Conservation (phyloP, 2,113 vertebrate species). For the Oceanodroma tethys region DNA sequence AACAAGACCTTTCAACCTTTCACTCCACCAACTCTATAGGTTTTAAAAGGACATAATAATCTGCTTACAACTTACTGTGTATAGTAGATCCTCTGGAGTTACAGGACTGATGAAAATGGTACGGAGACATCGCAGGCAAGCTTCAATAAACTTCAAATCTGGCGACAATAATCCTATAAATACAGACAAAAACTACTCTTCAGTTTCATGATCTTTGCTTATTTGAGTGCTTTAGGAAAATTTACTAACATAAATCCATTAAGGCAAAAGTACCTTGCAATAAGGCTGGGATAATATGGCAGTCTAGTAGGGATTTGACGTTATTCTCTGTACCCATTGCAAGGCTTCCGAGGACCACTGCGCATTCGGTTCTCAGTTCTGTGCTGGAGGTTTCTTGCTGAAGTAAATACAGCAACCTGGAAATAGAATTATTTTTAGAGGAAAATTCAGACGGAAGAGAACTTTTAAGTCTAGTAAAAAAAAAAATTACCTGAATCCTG, state of each 20-base stretch:
- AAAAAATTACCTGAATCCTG: neutral
- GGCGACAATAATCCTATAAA: constrained; percentile 86
- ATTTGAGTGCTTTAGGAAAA: neutral
- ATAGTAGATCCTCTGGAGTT: constrained; percentile 97
- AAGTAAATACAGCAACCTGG: constrained; percentile 94
- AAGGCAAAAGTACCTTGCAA: constrained; percentile 83
- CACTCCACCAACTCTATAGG: neutral
- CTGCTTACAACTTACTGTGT: constrained; percentile 84
- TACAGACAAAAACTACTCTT: neutral
- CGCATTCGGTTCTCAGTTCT: constrained; percentile 91
- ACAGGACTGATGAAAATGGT: constrained; percentile 97
- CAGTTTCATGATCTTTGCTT: neutral
- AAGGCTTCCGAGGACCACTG: constrained; percentile 94
- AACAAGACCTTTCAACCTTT: neutral
- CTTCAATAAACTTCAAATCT: constrained; percentile 94
- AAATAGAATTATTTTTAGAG: constrained; percentile 33
- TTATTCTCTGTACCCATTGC: constrained; percentile 99
- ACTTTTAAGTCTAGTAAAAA: neutral
- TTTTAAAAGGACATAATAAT: neutral
- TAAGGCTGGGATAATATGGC: constrained; percentile 97
- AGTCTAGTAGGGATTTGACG: constrained; percentile 98
- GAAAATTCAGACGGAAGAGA: neutral
- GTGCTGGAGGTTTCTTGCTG: constrained; percentile 93
- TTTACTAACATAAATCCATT: neutral
- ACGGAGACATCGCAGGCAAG: constrained; percentile 94